Base-by-base conservation (phyloP, 2,888 invertebrate species). In the Mythimna vitellina region DNA sequence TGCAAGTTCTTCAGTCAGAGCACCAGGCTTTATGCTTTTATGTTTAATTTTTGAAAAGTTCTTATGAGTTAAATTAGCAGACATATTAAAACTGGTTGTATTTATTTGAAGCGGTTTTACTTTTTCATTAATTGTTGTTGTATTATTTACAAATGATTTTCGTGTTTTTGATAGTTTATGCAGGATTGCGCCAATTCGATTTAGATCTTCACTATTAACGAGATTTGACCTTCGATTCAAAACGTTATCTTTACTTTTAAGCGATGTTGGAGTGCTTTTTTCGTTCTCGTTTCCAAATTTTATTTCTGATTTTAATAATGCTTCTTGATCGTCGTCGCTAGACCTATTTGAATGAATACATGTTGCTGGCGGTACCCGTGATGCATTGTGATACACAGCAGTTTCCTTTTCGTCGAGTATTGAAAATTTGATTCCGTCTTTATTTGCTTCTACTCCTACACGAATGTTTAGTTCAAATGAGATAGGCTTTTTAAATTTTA, bases 341-440 rank as follows among this genome's bases (percentile, higher is more conserved):
- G 54, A 22, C 8, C 6, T 35, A 57, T 57, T 56, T 25, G 54
- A 49, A 25, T 49, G 53, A 6, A 49, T 57, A 25, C 56, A n/a
- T 51, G n/a, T 54, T 35, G 32, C 0, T 66, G 17, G 22, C 32
- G 38, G 46, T 10, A 32, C 12, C 17, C 1, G 42, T 38, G 32
- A 32, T 46, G 32, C n/a, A 22, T 25, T 70, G 17, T 25, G 72
- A 22, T 58, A 29, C 32, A 53, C n/a, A 42, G 72, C 60, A 38
- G 38, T 74, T 61, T 72, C 54, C 3, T 76, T 65, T 35, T 70
- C 71, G 62, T 57, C 68, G 10, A 74, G 51, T 62, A 80, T 57
- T 35, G 76, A 72, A 64, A 82, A 76, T 29, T 80, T 14, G 0
- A 85, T 69, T 49, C 70, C 70, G 5, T 85, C 54, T 51, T 82